Evolutionary conservation across 2,888 invertebrate genomes (phyloP).

Genomic region (Calameuta filiformis): DNA sequence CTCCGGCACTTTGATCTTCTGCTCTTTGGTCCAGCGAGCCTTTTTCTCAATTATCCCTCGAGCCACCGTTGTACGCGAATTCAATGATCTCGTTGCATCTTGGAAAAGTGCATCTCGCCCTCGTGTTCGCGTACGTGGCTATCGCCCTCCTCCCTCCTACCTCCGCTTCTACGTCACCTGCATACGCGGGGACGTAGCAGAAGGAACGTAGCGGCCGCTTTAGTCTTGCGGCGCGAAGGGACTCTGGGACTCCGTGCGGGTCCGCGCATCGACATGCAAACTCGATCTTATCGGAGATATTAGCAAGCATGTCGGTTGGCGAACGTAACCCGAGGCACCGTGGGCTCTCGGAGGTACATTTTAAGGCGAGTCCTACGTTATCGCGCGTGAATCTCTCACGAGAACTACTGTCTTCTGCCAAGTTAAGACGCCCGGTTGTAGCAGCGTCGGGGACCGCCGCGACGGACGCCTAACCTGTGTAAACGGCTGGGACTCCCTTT

Average conservation of each 20-base stretch:
- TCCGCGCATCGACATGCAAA: constrained; percentile 28
- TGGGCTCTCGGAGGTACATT: constrained; percentile 19
- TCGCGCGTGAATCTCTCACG: constrained; percentile 47
- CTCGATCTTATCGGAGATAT: constrained; percentile 50
- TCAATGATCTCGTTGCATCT: not conserved
- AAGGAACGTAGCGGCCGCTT: not conserved
- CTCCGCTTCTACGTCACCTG: not conserved
- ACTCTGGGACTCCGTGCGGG: not conserved
- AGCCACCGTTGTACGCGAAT: not conserved
- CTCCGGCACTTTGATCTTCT: too few species aligned
- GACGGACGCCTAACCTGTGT: not conserved
- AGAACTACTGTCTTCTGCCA: constrained; percentile 48
- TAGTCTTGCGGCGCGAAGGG: not conserved
- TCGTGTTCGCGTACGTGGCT: not conserved
- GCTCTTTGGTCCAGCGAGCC: too few species aligned
- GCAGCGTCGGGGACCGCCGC: not conserved
- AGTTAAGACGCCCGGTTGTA: constrained; percentile 36
- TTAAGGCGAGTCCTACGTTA: constrained; percentile 34
- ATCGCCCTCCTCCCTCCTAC: not conserved
- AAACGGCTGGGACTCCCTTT: not conserved
- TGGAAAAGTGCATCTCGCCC: not conserved
- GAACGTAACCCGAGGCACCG: constrained; percentile 30
- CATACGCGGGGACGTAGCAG: too few species aligned
- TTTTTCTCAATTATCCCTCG: too few species aligned
- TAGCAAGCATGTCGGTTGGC: constrained; percentile 43